Conservation (phyloP, 2,888 invertebrate species). For the Cephus sareptanus region DNA sequence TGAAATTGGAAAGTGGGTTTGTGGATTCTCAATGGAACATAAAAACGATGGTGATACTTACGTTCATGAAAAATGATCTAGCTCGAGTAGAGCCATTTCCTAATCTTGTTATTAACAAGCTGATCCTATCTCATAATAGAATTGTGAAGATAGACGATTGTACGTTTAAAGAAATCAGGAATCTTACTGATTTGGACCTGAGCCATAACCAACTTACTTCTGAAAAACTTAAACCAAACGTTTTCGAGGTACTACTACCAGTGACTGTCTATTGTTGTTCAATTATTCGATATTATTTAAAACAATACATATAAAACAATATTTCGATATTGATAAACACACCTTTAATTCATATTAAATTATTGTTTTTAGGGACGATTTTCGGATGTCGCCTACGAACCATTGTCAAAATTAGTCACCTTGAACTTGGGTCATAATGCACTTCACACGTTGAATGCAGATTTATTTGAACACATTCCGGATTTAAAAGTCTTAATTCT, state of each 20-base stretch:
- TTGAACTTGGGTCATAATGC: conserved; percentile 78
- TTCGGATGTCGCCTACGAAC: conserved; percentile 71
- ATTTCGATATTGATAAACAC: no score
- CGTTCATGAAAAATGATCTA: conserved; percentile 46
- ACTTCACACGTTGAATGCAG: conserved; percentile 76
- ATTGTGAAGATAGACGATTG: conserved; percentile 73
- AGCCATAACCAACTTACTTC: conserved; percentile 76
- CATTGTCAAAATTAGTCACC: conserved; percentile 70
- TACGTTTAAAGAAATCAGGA: conserved; percentile 74
- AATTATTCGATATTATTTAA: conserved; percentile 39
- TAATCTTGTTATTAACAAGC: conserved; percentile 65
- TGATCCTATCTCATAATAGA: conserved; percentile 74
- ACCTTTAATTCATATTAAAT: not conserved
- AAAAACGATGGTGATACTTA: conserved; percentile 51
- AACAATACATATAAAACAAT: no score
- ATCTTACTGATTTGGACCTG: conserved; percentile 75
- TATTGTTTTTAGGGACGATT: conserved; percentile 70
- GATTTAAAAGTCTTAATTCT: conserved; percentile 76
- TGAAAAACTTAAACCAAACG: conserved; percentile 71
- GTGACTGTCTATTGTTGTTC: conserved; percentile 44
- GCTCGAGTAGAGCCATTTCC: conserved; percentile 70
- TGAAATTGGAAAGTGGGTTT: conserved; percentile 68
- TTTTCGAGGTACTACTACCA: conserved; percentile 73
- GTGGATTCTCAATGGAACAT: conserved; percentile 69
- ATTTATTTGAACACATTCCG: conserved; percentile 81